Base-by-base conservation (phyloP, 2,797 vertebrate genomes). In the Spea hammondii region DNA sequence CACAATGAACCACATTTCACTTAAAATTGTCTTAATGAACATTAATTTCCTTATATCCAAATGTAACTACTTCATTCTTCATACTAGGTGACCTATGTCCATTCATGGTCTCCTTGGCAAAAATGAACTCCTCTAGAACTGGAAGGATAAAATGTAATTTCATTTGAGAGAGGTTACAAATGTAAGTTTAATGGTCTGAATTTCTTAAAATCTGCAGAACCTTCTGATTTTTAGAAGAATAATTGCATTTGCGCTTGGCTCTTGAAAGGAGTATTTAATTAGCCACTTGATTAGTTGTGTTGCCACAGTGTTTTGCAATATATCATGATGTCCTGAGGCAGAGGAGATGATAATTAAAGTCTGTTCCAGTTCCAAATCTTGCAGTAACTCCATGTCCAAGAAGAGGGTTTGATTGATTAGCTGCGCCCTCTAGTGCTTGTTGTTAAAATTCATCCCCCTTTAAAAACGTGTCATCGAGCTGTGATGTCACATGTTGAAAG, bases 361-460 rank as follows among this genome's bases (percentile, higher is more conserved):
- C 1, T 17, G 6, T 32, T 32, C 2, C 32, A 32, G 9, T 54
- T 59, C 51, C 55, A 65, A 12, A 4, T 59, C 10, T 73, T 32
- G n/a, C 45, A 49, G 51, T 32, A 9, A 17, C 53, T 65, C 12
- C 45, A 14, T 12, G 65, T 45, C 7, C 59, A 65, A 13, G 49
- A 12, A 64, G 67, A 54, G 73, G 62, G 83, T 83, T 87, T 45
- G 13, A 84, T 66, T 78, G 85, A 17, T n/a, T 54, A 72, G 74
- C 80, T n/a, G 86, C 86, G 88, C 88, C 90, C 87, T 83, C 90
- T 92, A 91, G 90, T 83, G 91, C 86, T 53, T 17, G 5, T 8
- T 64, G 4, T 0, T 4, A 14, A 62, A 62, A 1, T 5, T 32
- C 32, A 32, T 1, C 32, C 32, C 32, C 32, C 32, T 32, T 59